Evolutionary conservation across 2,797 vertebrate species (phyloP).

Genomic region (Hemibagrus guttatus): DNA sequence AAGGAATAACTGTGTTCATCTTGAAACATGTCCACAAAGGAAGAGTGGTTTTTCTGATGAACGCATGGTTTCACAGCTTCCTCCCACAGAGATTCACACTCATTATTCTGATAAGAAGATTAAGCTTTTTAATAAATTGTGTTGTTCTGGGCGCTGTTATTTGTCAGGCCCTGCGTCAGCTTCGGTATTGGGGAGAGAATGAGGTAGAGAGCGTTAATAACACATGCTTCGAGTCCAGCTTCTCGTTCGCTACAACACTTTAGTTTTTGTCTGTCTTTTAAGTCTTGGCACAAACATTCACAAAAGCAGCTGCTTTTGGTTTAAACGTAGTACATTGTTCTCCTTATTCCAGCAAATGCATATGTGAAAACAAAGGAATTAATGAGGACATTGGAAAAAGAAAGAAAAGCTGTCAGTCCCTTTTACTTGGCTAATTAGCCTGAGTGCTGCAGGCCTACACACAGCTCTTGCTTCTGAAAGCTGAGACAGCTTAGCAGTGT

Average conservation of each 20-base stretch:
- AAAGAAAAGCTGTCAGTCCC: neutral
- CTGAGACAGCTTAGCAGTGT: no score
- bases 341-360: neutral
- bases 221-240: neutral
- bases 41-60: neutral
- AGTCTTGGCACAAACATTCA: neutral
- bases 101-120: neutral
- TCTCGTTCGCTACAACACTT: neutral
- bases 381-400: conserved; percentile 17
- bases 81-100: neutral
- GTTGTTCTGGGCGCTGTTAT: neutral
- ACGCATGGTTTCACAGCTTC: neutral
- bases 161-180: neutral
- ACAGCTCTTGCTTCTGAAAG: neutral
- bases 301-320: conserved; percentile 9
- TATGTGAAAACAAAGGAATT: neutral
- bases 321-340: neutral
- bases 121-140: neutral
- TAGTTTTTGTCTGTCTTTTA: neutral
- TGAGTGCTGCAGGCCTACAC: neutral
- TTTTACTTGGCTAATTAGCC: neutral
- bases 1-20: neutral
- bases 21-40: neutral
- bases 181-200: neutral
- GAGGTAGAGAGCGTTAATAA: neutral